phyloP scores from a whole-genome alignment of 2,113 vertebrate species.

The Heteronetta atricapilla region DNA sequence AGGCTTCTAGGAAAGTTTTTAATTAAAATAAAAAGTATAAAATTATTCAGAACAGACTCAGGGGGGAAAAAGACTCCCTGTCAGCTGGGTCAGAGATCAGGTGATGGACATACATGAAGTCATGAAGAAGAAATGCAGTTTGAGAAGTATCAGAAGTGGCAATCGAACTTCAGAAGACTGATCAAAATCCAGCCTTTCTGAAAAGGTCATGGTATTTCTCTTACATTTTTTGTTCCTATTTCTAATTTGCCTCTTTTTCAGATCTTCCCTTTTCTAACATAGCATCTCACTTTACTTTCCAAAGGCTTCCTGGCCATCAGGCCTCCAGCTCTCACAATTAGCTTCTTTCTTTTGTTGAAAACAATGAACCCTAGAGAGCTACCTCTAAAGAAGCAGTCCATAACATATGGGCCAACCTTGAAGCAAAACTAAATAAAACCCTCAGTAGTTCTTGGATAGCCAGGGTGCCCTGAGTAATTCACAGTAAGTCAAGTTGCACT shows the following conservation, averaged over 20 bases:
- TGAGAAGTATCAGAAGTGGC: not conserved
- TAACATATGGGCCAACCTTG: not conserved
- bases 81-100: not conserved
- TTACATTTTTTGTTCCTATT: not conserved
- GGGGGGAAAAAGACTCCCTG: not conserved
- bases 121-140: not conserved
- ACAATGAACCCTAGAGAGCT: no score
- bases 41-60: not conserved
- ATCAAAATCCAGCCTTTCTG: not conserved
- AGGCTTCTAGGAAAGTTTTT: not conserved
- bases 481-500: not conserved
- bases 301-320: no score
- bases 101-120: rapidly evolving
- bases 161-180: not conserved
- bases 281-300: not conserved
- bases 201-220: not conserved
- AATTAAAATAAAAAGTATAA: not conserved
- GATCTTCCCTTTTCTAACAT: not conserved
- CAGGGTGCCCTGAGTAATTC: not conserved
- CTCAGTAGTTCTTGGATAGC: not conserved
- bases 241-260: not conserved
- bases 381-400: not conserved
- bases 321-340: not conserved
- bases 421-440: not conserved
- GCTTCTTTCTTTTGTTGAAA: not conserved